A percentile compares a stretch with the other conserved stretches of the same genome.
These are phyloP conservation scores for Microplitis mediator DNA, from an alignment of 1,140 invertebrate species.

Conservation along the genomic window DNA sequence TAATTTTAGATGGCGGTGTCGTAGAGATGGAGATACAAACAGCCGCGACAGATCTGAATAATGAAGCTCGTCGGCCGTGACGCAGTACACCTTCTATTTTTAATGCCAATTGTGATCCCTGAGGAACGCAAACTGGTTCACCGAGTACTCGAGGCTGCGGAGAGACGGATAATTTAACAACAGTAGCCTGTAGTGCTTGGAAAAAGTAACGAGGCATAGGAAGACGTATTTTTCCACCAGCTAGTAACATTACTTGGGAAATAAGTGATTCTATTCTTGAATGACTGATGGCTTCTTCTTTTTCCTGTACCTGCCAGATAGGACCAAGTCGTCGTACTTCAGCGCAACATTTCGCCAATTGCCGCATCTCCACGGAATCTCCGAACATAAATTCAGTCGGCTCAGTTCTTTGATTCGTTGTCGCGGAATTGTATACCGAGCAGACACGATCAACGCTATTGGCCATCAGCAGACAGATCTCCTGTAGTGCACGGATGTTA, in stretches of 20 bases:
- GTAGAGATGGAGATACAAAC: conserved; percentile 76
- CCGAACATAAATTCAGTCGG: conserved; percentile 59
- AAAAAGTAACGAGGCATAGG: conserved; percentile 87
- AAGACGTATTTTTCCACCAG: conserved; percentile 67
- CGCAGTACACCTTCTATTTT: conserved; percentile 88
- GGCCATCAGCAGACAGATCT: conserved; percentile 76
- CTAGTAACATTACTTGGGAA: conserved; percentile 70
- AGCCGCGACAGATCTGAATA: conserved; percentile 73
- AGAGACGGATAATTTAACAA: conserved; percentile 80
- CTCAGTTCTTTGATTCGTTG: conserved; percentile 61
- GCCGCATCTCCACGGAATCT: conserved; percentile 62
- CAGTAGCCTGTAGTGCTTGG: conserved; percentile 84
- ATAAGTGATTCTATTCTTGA: conserved; percentile 69
- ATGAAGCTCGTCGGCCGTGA: conserved; percentile 69
- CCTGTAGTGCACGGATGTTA: conserved; percentile 78
- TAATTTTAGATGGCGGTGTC: conserved; percentile 64
- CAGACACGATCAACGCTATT: conserved; percentile 77
- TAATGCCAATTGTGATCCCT: conserved; percentile 78
- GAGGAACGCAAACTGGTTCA: conserved; percentile 77
- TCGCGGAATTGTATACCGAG: conserved; percentile 52
- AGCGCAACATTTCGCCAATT: conserved; percentile 60
- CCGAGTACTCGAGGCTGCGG: conserved; percentile 80
- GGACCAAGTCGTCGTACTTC: conserved; percentile 63
- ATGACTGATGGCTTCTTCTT: conserved; percentile 54
- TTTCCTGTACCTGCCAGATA: conserved; percentile 50